Evolutionary conservation across 2,113 vertebrate genomes (phyloP), one percentile per base, ranked within the genome.

Genomic region (Aspiorhynchus laticeps): DNA sequence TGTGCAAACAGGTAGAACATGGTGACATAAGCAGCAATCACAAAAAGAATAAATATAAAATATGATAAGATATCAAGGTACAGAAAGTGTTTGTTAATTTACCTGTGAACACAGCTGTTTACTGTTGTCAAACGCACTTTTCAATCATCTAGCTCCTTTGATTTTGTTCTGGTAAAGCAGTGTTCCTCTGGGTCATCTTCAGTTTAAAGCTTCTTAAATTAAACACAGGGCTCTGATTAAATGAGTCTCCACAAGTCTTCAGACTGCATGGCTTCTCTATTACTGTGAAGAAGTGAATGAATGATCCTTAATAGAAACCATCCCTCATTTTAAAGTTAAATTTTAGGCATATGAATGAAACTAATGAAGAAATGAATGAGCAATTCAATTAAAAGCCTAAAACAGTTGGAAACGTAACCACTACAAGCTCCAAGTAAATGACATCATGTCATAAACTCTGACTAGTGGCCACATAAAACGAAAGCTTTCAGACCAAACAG

Each of bases 171-270:
- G 8, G 77, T 43, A 74, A 41, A 74, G 10, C 38, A 7, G 10
- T 43, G 51, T 41, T 80, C 21, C 33, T 80, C 14, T 61, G 11
- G 56, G 56, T 80, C 78, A 80, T 26, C 33, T 63, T 63, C 56
- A 63, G 24, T n/a, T 61, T 38, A 80, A 12, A 24, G 21, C 53
- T 80, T 61, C 51, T 59, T 80, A 59, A 80, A 59, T 80, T 21
- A n/a, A 24, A 63, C 33, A 63, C 36, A 80, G 56, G 79, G 36
- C 26, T 80, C 56, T 26, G 63, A 84, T 86, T 19, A 80, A 80
- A 84, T 41, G 36, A 33, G 76, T 63, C 19, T 56, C 28, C 63
- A 79, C 53, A 61, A 48, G 36, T 67, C 53, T 69, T 38, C 74
- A 53, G 51, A 53, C 51, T 53, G 1, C 1, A 53, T 9, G 53